Percentiles rank a stretch among this genome's conserved stretches.
These are phyloP conservation scores for Tamias sibiricus DNA, from an alignment of 2,113 vertebrate genomes.

Conservation along the genomic window DNA sequence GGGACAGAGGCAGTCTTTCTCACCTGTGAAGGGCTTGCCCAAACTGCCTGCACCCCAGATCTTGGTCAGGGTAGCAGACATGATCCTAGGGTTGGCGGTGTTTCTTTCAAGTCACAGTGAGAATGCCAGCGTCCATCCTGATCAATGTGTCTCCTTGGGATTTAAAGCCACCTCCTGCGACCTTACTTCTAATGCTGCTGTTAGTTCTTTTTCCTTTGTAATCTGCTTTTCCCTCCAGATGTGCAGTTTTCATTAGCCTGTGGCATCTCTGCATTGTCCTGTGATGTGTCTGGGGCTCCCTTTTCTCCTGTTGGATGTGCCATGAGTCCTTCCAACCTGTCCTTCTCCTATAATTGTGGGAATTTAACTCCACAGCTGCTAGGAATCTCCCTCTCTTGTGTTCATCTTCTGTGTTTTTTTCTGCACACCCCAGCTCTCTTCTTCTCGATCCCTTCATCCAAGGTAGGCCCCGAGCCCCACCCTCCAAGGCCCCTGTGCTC, in stretches of 20 bases:
- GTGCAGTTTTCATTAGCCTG: no score
- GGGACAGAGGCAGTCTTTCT: neutral
- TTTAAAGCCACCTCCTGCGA: neutral
- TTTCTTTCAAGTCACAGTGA: no score
- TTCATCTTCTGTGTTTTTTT: no score
- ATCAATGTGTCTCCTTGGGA: neutral
- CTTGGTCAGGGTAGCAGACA: neutral
- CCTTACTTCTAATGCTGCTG: no score
- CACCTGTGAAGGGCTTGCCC: neutral
- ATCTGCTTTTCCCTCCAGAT: no score
- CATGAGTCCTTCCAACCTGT: no score
- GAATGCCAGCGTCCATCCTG: neutral
- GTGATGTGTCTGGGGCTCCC: neutral
- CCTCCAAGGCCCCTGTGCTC: fast-evolving
- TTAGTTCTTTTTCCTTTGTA: no score
- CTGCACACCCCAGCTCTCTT: no score
- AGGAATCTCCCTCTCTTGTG: fast-evolving
- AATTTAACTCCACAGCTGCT: fast-evolving
- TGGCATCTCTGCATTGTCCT: no score
- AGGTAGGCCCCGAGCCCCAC: fast-evolving
- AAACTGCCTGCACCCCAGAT: neutral
- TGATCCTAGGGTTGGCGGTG: no score
- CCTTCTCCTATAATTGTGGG: fast-evolving
- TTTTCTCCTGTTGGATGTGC: neutral
- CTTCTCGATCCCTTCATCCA: no score